Conservation (phyloP, 2,113 vertebrate genomes). For the Casuarius casuarius region DNA sequence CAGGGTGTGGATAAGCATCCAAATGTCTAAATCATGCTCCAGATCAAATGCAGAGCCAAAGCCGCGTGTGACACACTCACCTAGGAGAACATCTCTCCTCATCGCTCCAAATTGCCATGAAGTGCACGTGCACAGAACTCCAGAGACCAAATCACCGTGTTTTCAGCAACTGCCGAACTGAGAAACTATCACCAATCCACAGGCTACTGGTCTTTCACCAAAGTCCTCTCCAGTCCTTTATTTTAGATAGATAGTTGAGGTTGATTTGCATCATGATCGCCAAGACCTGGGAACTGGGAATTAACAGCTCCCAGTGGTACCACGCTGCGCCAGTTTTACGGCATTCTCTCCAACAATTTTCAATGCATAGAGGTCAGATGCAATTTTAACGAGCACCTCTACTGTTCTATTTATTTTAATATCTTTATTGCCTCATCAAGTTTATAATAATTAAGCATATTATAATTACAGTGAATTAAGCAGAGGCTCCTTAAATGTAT, state of each 20-base stretch:
- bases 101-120: background rate
- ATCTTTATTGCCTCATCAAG: slow-evolving; percentile 63
- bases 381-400: slow-evolving; percentile 65
- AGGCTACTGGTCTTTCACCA: background rate
- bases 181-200: slow-evolving; percentile 37
- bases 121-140: background rate
- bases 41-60: rapidly evolving
- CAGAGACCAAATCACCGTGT: background rate
- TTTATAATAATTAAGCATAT: slow-evolving; percentile 62
- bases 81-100: background rate
- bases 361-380: slow-evolving; percentile 34
- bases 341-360: slow-evolving; percentile 3
- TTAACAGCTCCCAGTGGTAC: slow-evolving; percentile 9
- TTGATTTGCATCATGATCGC: background rate
- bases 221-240: background rate
- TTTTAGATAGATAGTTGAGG: background rate
- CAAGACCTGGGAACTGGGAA: slow-evolving; percentile 27
- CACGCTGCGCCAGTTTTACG: background rate
- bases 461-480: slow-evolving; percentile 65
- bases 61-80: background rate
- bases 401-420: slow-evolving; percentile 64
- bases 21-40: background rate
- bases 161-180: slow-evolving; percentile 22
- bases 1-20: background rate
- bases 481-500: slow-evolving; percentile 36